Evolutionary conservation across 2,113 vertebrate species (phyloP), one percentile per base, ranked within the genome.

Genomic region (Cygnus buccinator): DNA sequence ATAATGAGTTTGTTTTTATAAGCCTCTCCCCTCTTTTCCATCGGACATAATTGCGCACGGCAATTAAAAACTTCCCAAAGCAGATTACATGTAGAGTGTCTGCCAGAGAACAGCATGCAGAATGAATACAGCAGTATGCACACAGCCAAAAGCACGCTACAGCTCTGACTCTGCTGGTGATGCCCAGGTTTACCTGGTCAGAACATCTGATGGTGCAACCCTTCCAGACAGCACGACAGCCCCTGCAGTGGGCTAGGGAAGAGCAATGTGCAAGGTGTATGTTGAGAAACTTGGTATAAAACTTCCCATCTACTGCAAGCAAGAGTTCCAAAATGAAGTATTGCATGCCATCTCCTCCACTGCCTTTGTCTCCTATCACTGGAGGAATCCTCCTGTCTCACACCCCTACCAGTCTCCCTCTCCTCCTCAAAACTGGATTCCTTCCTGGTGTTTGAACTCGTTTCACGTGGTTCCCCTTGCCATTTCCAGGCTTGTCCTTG

Each of bases 401-500:
- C n/a, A 37, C 50, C 18, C 13, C 88, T 43, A 54, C 59, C 61
- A 31, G 59, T 41, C 54, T 7, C 65, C 21, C 74, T 67, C 33
- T 62, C 17, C 58, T 75, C 55, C 68, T 68, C 54, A 26, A 10
- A 44, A 31, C 3, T 1, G 54, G 73, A 35, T 65, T 50, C 58
- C 63, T 71, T 72, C 44, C 46, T 18, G 63, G 35, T 46, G 54
- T 61, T 48, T 14, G 39, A 72, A 70, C 82, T 59, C 12, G 1
- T 37, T 90, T 35, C 43, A 37, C 63, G 9, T 23, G 41, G 76
- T 54, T 58, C 62, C 70, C 62, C 90, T 72, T 80, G 89, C 90
- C 52, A 31, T 92, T 96, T 85, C 81, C 91, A 94, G 77, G 33
- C 81, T 54, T 73, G 54, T 68, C 87, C 81, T 84, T 65, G 76